Percentiles rank a stretch among this genome's conserved stretches.
phyloP scores from a whole-genome alignment of 2,888 invertebrate species.

The Ophioninae sp. region DNA sequence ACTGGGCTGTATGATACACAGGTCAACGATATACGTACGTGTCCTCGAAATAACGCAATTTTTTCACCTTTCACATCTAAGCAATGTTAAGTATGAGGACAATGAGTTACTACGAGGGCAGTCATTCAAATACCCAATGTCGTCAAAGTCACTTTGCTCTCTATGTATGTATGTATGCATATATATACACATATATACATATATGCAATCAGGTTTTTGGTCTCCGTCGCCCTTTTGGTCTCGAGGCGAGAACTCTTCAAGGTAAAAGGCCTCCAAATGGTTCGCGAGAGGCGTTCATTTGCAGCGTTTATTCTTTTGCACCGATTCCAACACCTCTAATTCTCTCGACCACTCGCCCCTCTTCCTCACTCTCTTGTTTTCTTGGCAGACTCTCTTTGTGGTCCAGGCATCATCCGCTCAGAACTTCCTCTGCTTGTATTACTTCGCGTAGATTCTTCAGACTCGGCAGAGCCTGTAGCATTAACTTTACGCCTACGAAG shows the following conservation, averaged over 20 bases:
- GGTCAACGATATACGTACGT: slow-evolving; percentile 26
- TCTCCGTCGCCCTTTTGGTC: slow-evolving; percentile 6
- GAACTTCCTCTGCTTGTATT: slow-evolving; percentile 22
- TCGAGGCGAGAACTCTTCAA: slow-evolving; percentile 47
- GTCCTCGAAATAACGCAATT: neutral
- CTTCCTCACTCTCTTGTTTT: neutral
- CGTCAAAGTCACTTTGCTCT: neutral
- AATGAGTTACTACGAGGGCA: neutral
- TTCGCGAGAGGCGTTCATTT: slow-evolving; percentile 55
- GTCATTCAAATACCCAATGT: neutral
- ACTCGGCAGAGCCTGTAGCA: slow-evolving; percentile 17
- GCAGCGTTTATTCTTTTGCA: slow-evolving; percentile 51
- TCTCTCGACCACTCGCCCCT: slow-evolving; percentile 15
- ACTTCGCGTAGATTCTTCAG: slow-evolving; percentile 18
- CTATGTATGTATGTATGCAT: neutral
- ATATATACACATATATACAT: too few relatives aligned
- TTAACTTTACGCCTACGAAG: slow-evolving; percentile 55
- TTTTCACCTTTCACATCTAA: neutral
- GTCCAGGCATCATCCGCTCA: slow-evolving; percentile 15
- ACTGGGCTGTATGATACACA: slow-evolving; percentile 2
- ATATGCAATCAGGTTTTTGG: slow-evolving; percentile 3
- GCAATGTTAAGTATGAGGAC: neutral
- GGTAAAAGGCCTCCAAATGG: slow-evolving; percentile 48
- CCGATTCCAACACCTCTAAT: slow-evolving; percentile 46
- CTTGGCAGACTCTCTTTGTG: neutral